phyloP scores from a whole-genome alignment of 2,888 invertebrate species.

The Dendrolimus pini region DNA sequence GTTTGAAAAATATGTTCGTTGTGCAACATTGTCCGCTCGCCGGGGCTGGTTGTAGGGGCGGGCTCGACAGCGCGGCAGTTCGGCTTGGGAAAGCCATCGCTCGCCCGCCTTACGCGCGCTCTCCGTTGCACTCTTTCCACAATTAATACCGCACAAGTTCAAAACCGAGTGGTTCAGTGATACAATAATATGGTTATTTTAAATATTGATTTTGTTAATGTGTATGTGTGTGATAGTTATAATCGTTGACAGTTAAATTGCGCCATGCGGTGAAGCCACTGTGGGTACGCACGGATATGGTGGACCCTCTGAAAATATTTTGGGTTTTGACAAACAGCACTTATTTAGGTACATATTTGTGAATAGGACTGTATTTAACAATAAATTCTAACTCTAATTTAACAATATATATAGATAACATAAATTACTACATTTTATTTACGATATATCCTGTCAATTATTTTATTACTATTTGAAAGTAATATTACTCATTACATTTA shows the following conservation, averaged over 20 bases:
- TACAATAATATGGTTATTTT: constrained; percentile 32
- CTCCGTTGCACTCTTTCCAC: constrained; percentile 15
- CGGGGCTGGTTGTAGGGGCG: constrained; percentile 55
- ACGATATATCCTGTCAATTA: too few relatives aligned
- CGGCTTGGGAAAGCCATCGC: constrained; percentile 49
- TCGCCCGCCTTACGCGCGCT: constrained; percentile 45
- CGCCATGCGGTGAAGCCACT: constrained; percentile 67
- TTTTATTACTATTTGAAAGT: too few relatives aligned
- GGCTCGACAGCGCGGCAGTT: constrained; percentile 62
- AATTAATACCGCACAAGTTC: constrained; percentile 28
- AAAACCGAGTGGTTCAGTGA: constrained; percentile 35
- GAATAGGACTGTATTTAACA: not conserved
- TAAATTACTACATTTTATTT: too few relatives aligned
- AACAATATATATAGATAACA: too few relatives aligned
- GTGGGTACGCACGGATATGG: constrained; percentile 78
- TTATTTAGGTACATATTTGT: constrained; percentile 78
- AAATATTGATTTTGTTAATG: constrained; percentile 20
- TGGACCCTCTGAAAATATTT: constrained; percentile 88
- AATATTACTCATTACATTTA: too few relatives aligned
- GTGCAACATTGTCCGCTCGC: constrained; percentile 50
- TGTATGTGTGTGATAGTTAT: constrained; percentile 34
- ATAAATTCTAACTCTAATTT: too few relatives aligned
- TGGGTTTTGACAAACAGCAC: constrained; percentile 91
- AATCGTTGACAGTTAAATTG: constrained; percentile 43
- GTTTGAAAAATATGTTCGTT: constrained; percentile 44